Evolutionary conservation across 2,888 invertebrate genomes (phyloP).

Genomic region (Drosophila neutralis): DNA sequence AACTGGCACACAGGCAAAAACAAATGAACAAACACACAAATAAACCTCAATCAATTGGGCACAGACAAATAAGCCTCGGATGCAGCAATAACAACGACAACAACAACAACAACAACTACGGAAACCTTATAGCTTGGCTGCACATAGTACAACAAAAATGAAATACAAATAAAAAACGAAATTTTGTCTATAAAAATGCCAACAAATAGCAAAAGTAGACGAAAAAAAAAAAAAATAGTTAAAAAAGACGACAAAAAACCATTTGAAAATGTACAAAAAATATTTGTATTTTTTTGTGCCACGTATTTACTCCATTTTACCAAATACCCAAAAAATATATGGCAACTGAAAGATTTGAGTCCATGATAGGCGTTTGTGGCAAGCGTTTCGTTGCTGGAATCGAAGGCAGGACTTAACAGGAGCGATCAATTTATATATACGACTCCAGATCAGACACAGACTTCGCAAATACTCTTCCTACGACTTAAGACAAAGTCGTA

Average conservation of each 20-base stretch:
- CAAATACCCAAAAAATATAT: neutral
- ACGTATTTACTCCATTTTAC: neutral
- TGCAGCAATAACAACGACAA: slow-evolving; percentile 36
- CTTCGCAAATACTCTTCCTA: neutral
- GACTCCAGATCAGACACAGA: neutral
- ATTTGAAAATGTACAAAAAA: slow-evolving; percentile 7
- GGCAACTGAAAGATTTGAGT: neutral
- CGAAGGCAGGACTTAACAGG: neutral
- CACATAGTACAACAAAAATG: slow-evolving; percentile 9
- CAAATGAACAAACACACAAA: slow-evolving; percentile 48
- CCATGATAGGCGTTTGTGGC: slow-evolving; percentile 2
- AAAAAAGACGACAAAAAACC: neutral
- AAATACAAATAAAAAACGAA: slow-evolving; percentile 39
- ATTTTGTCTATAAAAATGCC: slow-evolving; percentile 55
- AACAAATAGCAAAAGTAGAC: slow-evolving; percentile 33
- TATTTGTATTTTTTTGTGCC: neutral
- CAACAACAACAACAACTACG: slow-evolving; percentile 28
- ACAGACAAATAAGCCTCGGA: slow-evolving; percentile 68
- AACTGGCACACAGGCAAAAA: slow-evolving; percentile 41
- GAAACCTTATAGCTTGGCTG: slow-evolving; percentile 1
- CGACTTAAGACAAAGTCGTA: neutral
- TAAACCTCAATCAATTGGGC: slow-evolving; percentile 75
- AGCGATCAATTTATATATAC: neutral
- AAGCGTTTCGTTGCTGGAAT: neutral
- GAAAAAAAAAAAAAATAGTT: slow-evolving; percentile 1